Conservation (phyloP, 2,797 vertebrate genomes). For the Melanotaenia trifasciata region DNA sequence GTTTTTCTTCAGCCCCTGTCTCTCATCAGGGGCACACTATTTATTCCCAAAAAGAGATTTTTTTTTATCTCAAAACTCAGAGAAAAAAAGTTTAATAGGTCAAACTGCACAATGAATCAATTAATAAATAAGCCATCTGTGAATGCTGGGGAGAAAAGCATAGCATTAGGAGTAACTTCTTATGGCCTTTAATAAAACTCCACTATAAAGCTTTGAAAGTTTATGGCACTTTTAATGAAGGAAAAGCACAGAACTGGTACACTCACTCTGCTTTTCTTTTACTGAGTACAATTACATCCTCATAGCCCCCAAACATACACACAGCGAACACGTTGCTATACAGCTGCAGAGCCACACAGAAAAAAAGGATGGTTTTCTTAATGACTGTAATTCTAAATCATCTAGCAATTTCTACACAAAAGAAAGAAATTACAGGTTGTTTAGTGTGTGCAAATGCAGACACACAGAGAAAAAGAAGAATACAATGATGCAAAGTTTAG, state of each 20-base stretch:
- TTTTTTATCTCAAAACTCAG: slow-evolving; percentile 42
- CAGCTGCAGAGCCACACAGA: slow-evolving; percentile 16
- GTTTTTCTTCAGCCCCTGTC: slow-evolving; percentile 57
- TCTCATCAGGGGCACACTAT: slow-evolving; percentile 58
- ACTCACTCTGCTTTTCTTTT: slow-evolving; percentile 35
- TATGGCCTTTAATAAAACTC: slow-evolving; percentile 69
- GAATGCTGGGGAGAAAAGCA: slow-evolving; percentile 54
- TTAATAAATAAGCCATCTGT: slow-evolving; percentile 68
- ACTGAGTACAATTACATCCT: slow-evolving; percentile 35
- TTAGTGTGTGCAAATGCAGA: not conserved
- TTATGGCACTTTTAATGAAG: slow-evolving; percentile 63
- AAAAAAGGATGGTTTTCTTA: slow-evolving; percentile 11
- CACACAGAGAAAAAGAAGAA: not conserved
- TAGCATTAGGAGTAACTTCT: slow-evolving; percentile 62
- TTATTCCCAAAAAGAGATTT: slow-evolving; percentile 47
- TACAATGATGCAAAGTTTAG: not conserved
- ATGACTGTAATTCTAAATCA: slow-evolving; percentile 37
- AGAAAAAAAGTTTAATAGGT: slow-evolving; percentile 56
- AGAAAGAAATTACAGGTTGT: not conserved
- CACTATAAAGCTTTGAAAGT: slow-evolving; percentile 65
- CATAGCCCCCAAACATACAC: slow-evolving; percentile 11
- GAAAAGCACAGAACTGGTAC: slow-evolving; percentile 29
- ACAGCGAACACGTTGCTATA: slow-evolving; percentile 15
- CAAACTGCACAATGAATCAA: slow-evolving; percentile 64
- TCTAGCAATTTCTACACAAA: not conserved